Evolutionary conservation across 2,797 vertebrate genomes (phyloP), one percentile per base, ranked within the genome.

Genomic region (Trachops cirrhosus): DNA sequence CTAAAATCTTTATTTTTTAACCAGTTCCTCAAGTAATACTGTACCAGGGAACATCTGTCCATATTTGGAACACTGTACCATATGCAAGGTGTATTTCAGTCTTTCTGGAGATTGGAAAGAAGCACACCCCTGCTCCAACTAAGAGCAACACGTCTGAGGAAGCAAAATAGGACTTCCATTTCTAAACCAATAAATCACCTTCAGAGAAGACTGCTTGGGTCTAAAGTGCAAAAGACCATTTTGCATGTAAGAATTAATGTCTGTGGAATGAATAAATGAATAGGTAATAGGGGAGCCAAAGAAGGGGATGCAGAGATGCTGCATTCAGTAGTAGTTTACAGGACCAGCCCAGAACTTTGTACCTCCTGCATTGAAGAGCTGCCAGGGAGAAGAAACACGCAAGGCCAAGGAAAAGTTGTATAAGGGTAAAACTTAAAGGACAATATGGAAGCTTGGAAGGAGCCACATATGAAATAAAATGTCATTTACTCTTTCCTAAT

Each of bases 401-500:
- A 78, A 89, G 50, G 44, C 54, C 71, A 85, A 92, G 92, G 95
- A 91, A 91, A 94, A 94, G 83, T 52, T 93, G n/a, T 77, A 32
- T 64, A 94, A 97, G 64, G 86, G 91, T 68, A 89, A 94, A 93
- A 92, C 91, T 90, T 96, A 94, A 86, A 94, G 94, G 88, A 41
- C 78, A 59, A 2, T 71, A 96, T 86, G 79, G 44, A 89, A 92
- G 92, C 70, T 94, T 89, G 70, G 71, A 86, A 92, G 54, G 34
- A 93, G 26, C 26, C 34, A 68, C 74, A 67, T 89, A 52, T 19
- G 34, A 96, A 94, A 95, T 64, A 54, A 97, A 96, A 70, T 78
- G 67, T 77, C 93, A 90, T 67, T 90, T 97, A 91, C 93, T 96
- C 80, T 96, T 93, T 97, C 95, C 86, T 96, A 96, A 96, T 77